Base-by-base conservation (phyloP, 2,113 vertebrate species). In the Cisticola juncidis region DNA sequence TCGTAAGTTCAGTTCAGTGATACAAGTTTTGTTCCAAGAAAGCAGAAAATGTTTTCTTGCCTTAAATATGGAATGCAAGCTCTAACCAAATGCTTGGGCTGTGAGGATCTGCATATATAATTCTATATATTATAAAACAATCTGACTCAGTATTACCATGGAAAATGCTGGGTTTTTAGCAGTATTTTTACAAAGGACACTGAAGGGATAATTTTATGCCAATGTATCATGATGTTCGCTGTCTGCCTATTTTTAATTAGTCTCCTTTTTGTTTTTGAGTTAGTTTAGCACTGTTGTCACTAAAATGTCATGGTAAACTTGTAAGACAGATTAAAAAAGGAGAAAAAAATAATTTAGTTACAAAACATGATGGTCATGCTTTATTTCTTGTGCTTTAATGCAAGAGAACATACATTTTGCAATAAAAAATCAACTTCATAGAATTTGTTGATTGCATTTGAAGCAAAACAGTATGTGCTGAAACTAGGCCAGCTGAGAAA, bases 301-400 rank as follows among this genome's bases (percentile, higher is more conserved):
- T 96, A 95, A 95, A 93, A 95, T 97, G 96, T 97, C 94, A 96
- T 95, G 95, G 96, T 96, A 83, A 96, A 97, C 94, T 95, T 96
- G 92, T 88, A 97, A 96, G 83, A 94, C 88, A 96, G 93, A 96
- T 97, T 96, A 64, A 78, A 96, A 95, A 95, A 88, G 47, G 85
- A 83, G 82, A 25, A 95, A 88, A 95, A 96, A 96, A 93, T 90
- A 95, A 97, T 96, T 96, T 94, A 92, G 85, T 96, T 96, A 96
- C 93, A 93, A 96, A 96, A 96, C 95, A 93, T 86, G 96, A 96
- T 96, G 95, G 96, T 95, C 95, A 95, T 97, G 95, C 93, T 95
- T 94, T 96, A 94, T 97, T 96, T 95, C 68, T 96, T 74, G 65
- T 50, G 79, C 95, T 96, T 95, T 96, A 93, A 92, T 95, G 93